phyloP scores from a whole-genome alignment of 2,888 invertebrate genomes.

The Cosmopolites sordidus region DNA sequence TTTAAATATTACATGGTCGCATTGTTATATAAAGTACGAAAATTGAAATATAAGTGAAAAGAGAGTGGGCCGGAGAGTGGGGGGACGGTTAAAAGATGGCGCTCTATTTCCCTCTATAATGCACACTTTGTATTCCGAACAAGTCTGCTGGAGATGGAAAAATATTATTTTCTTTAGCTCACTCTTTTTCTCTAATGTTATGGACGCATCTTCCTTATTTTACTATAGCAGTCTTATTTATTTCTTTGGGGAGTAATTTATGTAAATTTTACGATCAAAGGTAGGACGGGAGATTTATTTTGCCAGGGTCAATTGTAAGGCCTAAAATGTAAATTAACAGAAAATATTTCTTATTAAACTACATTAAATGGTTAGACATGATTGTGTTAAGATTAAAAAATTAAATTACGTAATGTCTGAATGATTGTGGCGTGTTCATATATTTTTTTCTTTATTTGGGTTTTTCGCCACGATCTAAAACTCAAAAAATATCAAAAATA shows the following conservation, averaged over 20 bases:
- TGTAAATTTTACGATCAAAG: slow-evolving; percentile 11
- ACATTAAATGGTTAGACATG: too few species aligned
- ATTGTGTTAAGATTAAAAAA: too few species aligned
- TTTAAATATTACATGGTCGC: slow-evolving; percentile 37
- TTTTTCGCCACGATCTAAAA: too few species aligned
- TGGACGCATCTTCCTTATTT: slow-evolving; percentile 26
- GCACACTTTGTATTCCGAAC: slow-evolving; percentile 47
- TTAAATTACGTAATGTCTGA: too few species aligned
- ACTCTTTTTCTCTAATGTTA: slow-evolving; percentile 38
- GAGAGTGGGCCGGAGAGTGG: slow-evolving; percentile 24
- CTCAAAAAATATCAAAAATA: too few species aligned
- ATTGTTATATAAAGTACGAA: slow-evolving; percentile 42
- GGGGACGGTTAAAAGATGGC: slow-evolving; percentile 35
- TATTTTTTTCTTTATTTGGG: too few species aligned
- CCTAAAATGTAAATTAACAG: too few species aligned
- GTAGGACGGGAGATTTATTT: background rate
- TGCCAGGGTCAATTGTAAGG: background rate
- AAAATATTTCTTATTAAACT: too few species aligned
- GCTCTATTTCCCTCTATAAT: slow-evolving; percentile 44
- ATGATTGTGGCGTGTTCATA: too few species aligned
- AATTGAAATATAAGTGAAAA: slow-evolving; percentile 46
- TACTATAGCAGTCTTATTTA: slow-evolving; percentile 20
- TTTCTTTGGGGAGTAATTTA: slow-evolving; percentile 16
- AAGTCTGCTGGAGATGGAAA: slow-evolving; percentile 45
- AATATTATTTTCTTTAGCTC: slow-evolving; percentile 47